A percentile compares a stretch with the other conserved stretches of the same genome.
phyloP scores from a whole-genome alignment of 1,140 invertebrate genomes.

The Bombus waltoni region DNA sequence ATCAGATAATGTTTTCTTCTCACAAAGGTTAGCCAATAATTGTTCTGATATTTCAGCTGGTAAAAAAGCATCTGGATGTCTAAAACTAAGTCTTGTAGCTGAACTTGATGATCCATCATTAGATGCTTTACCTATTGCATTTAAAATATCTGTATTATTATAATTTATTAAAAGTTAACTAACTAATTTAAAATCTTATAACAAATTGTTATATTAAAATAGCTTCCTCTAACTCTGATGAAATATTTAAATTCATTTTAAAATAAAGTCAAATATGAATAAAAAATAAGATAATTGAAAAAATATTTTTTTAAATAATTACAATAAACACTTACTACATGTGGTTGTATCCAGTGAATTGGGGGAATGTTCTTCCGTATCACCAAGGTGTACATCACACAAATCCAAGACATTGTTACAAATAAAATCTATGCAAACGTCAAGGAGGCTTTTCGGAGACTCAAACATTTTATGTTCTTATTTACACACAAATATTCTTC shows the following conservation, averaged over 20 bases:
- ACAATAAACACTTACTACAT: slow-evolving; percentile 52
- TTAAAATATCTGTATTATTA: slow-evolving; percentile 58
- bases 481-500: slow-evolving; percentile 39
- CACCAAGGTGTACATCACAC: slow-evolving; percentile 81
- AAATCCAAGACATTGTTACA: slow-evolving; percentile 87
- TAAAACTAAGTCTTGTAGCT: slow-evolving; percentile 84
- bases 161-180: slow-evolving; percentile 46
- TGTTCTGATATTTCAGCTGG: slow-evolving; percentile 88
- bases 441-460: slow-evolving; percentile 86
- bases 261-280: background rate
- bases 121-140: slow-evolving; percentile 62
- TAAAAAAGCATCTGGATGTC: slow-evolving; percentile 86
- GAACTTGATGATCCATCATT: slow-evolving; percentile 69
- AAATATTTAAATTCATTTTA: background rate
- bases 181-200: slow-evolving; percentile 58
- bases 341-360: slow-evolving; percentile 37
- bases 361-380: slow-evolving; percentile 59
- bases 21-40: slow-evolving; percentile 85
- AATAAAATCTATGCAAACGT: slow-evolving; percentile 88
- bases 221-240: background rate
- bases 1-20: slow-evolving; percentile 87
- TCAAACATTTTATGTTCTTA: slow-evolving; percentile 84
- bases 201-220: slow-evolving; percentile 1
- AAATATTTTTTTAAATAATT: background rate
- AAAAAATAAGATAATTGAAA: background rate